A percentile compares a stretch with the other conserved stretches of the same genome.
Evolutionary conservation across 2,888 invertebrate genomes (phyloP).

Genomic region (Uropetala carovei): DNA sequence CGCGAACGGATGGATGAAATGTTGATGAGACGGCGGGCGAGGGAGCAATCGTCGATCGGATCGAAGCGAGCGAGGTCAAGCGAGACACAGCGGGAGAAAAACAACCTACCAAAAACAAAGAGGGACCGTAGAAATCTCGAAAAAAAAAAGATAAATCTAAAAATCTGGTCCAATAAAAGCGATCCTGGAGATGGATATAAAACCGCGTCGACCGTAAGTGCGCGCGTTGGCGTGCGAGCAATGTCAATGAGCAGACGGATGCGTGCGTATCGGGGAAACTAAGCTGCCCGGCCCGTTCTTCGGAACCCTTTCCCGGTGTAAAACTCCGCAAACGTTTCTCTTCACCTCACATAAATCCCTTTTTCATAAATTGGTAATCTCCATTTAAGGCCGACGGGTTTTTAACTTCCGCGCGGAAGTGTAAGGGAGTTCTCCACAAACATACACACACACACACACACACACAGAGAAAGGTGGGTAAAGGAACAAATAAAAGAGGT

Average conservation of each 20-base stretch:
- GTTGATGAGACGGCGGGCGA: not conserved
- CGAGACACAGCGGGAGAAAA: not conserved
- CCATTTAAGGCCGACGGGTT: conserved; percentile 44
- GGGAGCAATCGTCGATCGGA: not conserved
- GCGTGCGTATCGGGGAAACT: not conserved
- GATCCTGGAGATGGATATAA: not conserved
- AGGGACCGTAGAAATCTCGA: not conserved
- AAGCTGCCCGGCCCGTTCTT: not conserved
- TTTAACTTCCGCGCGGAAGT: conserved; percentile 44
- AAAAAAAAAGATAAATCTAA: not conserved
- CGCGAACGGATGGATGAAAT: not conserved
- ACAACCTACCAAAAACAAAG: not conserved
- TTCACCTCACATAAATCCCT: conserved; percentile 18
- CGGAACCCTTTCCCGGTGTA: not conserved
- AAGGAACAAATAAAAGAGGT: not conserved
- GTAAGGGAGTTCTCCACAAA: not conserved
- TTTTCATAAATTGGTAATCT: conserved; percentile 62
- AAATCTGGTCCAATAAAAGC: not conserved
- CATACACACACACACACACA: not conserved
- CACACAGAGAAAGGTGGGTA: not conserved
- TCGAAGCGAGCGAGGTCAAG: not conserved
- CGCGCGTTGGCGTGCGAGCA: not conserved
- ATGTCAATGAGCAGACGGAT: not conserved
- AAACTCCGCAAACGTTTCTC: not conserved
- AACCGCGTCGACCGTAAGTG: not conserved